These are phyloP conservation scores for Ciona savignyi DNA, from an alignment of 23 tunicate species.

Conservation along the genomic window DNA sequence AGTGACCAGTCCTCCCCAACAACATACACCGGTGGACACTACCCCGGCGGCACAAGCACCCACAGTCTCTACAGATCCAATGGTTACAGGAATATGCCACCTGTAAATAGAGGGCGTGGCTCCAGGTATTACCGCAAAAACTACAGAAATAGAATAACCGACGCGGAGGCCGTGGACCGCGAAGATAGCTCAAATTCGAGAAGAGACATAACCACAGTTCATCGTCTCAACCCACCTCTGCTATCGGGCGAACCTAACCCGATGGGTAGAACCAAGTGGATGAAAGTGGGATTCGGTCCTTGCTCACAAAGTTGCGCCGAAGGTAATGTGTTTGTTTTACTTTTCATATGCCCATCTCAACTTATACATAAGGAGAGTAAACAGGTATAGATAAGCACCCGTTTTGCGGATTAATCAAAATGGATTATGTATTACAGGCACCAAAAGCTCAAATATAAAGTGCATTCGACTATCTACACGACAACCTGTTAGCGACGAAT, in stretches of 20 bases:
- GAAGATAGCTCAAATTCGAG: background rate
- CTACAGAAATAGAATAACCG: background rate
- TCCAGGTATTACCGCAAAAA: background rate
- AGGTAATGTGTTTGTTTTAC: too few species aligned
- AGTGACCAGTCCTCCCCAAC: background rate
- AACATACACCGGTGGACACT: background rate
- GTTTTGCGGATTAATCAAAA: too few species aligned
- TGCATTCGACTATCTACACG: slow-evolving; percentile 27
- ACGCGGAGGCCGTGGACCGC: slow-evolving; percentile 3
- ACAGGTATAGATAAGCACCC: too few species aligned
- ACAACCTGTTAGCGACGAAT: slow-evolving; percentile 21
- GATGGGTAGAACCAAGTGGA: slow-evolving; percentile 29
- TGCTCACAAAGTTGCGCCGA: slow-evolving; percentile 60
- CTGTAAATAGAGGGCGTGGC: background rate
- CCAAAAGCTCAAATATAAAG: slow-evolving; percentile 8
- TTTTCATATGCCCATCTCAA: too few species aligned
- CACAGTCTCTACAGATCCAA: too few species aligned
- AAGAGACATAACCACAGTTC: background rate
- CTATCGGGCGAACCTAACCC: background rate
- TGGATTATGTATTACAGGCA: slow-evolving; percentile 23
- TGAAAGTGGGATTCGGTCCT: slow-evolving; percentile 36
- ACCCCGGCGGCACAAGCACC: background rate
- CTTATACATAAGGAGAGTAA: too few species aligned
- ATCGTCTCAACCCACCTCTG: background rate
- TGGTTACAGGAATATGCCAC: background rate